A percentile compares a stretch with the other conserved stretches of the same genome.
Evolutionary conservation across 2,888 invertebrate species (phyloP).

Genomic region (Brenthis daphne): DNA sequence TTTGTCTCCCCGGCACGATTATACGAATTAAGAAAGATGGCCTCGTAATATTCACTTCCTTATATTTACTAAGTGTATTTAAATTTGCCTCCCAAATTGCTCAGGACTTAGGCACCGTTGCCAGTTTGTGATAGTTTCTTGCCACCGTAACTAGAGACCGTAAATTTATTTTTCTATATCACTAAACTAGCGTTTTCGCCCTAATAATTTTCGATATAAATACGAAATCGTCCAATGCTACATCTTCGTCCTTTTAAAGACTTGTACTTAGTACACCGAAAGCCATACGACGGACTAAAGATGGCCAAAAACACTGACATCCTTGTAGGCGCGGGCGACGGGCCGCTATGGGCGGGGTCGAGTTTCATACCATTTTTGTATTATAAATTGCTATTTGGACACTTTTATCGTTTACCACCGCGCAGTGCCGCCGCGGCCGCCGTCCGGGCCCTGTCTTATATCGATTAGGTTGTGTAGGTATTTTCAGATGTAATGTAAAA

Average conservation of each 20-base stretch:
- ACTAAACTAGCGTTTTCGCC: slow-evolving; percentile 57
- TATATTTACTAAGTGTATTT: slow-evolving; percentile 35
- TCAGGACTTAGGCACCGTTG: slow-evolving; percentile 45
- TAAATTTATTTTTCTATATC: slow-evolving; percentile 51
- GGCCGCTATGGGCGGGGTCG: slow-evolving; percentile 40
- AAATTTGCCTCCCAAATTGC: slow-evolving; percentile 46
- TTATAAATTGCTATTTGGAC: slow-evolving; percentile 29
- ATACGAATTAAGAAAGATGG: slow-evolving; percentile 16
- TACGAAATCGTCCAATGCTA: slow-evolving; percentile 76
- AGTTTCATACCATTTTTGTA: slow-evolving; percentile 35
- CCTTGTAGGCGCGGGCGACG: slow-evolving; percentile 51
- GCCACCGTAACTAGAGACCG: slow-evolving; percentile 59
- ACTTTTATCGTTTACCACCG: slow-evolving; percentile 27
- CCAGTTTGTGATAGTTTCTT: slow-evolving; percentile 78
- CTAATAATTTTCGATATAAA: slow-evolving; percentile 52
- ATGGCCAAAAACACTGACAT: slow-evolving; percentile 49
- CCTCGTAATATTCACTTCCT: slow-evolving; percentile 11
- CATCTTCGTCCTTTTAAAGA: slow-evolving; percentile 81
- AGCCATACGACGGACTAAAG: slow-evolving; percentile 58
- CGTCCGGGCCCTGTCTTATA: slow-evolving; percentile 58
- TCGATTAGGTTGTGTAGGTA: slow-evolving; percentile 69
- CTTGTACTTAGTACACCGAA: slow-evolving; percentile 76
- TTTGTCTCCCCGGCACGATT: slow-evolving; percentile 17
- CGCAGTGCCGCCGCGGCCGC: slow-evolving; percentile 46
- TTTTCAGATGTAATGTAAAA: slow-evolving; percentile 54